Evolutionary conservation across 2,888 invertebrate genomes (phyloP).

Genomic region (Diloba caeruleocephala): DNA sequence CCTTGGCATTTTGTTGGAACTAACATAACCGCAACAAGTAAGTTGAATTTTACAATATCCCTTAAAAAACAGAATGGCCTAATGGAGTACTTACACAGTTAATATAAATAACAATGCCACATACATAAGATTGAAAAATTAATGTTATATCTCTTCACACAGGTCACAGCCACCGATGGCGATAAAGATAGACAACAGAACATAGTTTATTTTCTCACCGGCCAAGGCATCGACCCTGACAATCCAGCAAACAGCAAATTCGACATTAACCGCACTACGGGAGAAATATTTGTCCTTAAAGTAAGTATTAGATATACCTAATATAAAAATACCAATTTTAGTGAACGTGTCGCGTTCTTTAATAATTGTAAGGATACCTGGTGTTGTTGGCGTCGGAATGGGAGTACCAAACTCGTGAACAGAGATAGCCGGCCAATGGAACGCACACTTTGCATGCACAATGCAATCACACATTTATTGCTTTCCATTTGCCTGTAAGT

Average conservation of each 20-base stretch:
- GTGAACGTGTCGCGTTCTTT: conserved; percentile 6
- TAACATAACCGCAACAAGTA: conserved; percentile 21
- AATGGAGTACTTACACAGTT: too few relatives aligned
- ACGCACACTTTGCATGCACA: conserved; percentile 71
- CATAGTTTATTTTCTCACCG: conserved; percentile 98
- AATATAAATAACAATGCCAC: too few relatives aligned
- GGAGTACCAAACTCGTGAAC: conserved; percentile 53
- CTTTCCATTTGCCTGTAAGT: conserved; percentile 70
- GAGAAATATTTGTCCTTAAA: conserved; percentile 98
- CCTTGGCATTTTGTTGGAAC: conserved; percentile 14
- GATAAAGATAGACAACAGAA: conserved; percentile 98
- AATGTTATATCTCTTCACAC: conserved; percentile 39
- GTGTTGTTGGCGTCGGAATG: conserved; percentile 42
- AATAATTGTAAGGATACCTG: conserved; percentile 33
- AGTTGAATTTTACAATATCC: conserved; percentile 13
- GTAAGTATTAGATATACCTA: conserved; percentile 89
- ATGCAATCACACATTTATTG: conserved; percentile 75
- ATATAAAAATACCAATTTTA: conserved; percentile 11
- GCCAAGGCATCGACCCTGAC: conserved; percentile 98
- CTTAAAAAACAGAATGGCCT: conserved; percentile 5
- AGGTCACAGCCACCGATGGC: conserved; percentile 99
- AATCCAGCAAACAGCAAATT: conserved; percentile 98
- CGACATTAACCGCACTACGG: conserved; percentile 98
- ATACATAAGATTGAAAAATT: too few relatives aligned
- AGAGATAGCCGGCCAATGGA: conserved; percentile 56